phyloP scores from a whole-genome alignment of 2,888 invertebrate genomes.

The Eudemis profundana region DNA sequence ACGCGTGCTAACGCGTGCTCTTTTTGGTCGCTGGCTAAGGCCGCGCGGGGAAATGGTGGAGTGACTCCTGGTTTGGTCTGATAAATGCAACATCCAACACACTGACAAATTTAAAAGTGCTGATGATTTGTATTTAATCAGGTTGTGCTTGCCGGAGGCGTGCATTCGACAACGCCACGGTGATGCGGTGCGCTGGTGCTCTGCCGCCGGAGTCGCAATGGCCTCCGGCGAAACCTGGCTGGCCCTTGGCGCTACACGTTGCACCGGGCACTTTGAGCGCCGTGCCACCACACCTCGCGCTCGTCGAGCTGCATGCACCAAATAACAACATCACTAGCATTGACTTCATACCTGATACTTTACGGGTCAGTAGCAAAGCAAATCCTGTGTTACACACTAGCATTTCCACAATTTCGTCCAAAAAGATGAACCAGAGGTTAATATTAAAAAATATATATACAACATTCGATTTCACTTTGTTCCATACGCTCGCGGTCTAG shows the following conservation, averaged over 20 bases:
- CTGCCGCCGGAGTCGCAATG: slow-evolving; percentile 41
- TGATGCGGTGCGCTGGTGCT: slow-evolving; percentile 46
- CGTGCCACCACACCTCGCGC: slow-evolving; percentile 1
- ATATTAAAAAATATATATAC: no score
- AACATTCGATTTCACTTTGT: no score
- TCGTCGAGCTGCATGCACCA: slow-evolving; percentile 20
- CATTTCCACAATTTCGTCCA: no score
- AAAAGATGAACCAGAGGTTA: no score
- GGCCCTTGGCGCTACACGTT: slow-evolving; percentile 18
- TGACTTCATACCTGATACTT: background rate
- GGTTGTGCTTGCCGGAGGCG: slow-evolving; percentile 15
- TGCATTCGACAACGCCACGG: slow-evolving; percentile 44
- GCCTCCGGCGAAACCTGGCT: slow-evolving; percentile 38
- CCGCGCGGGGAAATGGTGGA: no score
- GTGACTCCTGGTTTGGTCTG: no score
- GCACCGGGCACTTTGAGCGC: background rate
- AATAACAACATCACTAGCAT: slow-evolving; percentile 17
- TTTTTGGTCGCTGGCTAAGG: no score
- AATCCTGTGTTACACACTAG: no score
- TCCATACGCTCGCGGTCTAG: no score
- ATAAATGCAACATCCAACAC: no score
- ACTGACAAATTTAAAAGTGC: background rate
- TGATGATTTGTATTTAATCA: background rate
- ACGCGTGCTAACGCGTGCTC: no score
- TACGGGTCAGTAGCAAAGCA: slow-evolving; percentile 27